Percentiles rank a stretch among this genome's conserved stretches.
These are phyloP conservation scores for Myathropa florea DNA, from an alignment of 2,888 invertebrate genomes.

Conservation along the genomic window DNA sequence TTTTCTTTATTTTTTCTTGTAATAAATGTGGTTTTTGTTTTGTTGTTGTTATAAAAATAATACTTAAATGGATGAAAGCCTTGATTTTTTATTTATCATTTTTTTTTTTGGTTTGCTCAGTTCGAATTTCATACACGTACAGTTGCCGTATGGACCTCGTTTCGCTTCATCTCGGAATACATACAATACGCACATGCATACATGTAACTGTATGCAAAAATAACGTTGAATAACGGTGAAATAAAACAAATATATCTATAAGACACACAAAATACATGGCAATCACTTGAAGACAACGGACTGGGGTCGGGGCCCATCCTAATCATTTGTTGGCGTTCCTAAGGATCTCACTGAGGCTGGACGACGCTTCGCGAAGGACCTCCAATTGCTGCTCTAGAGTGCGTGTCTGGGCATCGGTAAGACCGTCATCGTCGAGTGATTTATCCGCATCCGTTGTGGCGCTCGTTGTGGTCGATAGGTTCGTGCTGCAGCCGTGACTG, in stretches of 20 bases:
- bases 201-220: too few relatives aligned
- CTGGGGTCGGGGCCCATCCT: neutral
- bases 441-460: neutral
- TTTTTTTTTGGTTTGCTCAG: neutral
- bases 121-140: neutral
- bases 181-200: neutral
- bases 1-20: neutral
- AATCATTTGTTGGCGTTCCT: neutral
- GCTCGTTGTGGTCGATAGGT: neutral
- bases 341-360: slow-evolving; percentile 24
- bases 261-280: slow-evolving; percentile 15
- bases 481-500: slow-evolving; percentile 21
- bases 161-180: too few relatives aligned
- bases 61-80: neutral
- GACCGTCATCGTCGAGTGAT: neutral
- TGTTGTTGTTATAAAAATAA: slow-evolving; percentile 2
- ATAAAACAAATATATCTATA: neutral
- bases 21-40: neutral
- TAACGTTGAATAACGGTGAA: too few relatives aligned
- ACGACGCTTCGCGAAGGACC: slow-evolving; percentile 30
- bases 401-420: slow-evolving; percentile 1
- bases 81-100: neutral
- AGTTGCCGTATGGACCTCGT: too few relatives aligned
- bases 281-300: slow-evolving; percentile 16
- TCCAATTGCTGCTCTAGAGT: slow-evolving; percentile 30